These are phyloP conservation scores for Atethmia centrago DNA, from an alignment of 2,888 invertebrate species.

Conservation along the genomic window DNA sequence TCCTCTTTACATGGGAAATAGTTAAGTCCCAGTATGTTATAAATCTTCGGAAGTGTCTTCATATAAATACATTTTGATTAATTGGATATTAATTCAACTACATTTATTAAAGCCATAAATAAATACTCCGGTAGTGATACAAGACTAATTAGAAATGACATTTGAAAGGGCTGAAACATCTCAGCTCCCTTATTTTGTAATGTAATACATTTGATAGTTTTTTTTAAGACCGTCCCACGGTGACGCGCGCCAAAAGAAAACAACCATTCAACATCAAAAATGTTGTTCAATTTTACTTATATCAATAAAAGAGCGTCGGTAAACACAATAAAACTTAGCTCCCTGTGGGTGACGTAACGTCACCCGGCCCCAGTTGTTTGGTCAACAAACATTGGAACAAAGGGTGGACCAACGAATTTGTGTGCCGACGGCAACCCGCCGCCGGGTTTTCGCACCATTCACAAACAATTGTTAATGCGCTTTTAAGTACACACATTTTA, in stretches of 20 bases:
- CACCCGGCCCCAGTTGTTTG: slow-evolving; percentile 65
- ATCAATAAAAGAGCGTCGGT: slow-evolving; percentile 43
- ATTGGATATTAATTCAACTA: slow-evolving; percentile 14
- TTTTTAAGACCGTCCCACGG: not conserved
- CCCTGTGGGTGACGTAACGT: slow-evolving; percentile 63
- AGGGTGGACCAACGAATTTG: slow-evolving; percentile 63
- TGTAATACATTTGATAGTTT: not conserved
- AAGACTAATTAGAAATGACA: slow-evolving; percentile 6
- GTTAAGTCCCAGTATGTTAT: not conserved
- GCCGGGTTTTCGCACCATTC: slow-evolving; percentile 61
- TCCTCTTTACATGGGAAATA: not conserved
- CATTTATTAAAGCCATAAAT: slow-evolving; percentile 19
- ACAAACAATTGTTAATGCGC: slow-evolving; percentile 57
- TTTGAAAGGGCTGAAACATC: slow-evolving; percentile 1
- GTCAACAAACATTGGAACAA: slow-evolving; percentile 71
- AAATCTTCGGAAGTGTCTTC: not conserved
- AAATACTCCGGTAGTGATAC: not conserved
- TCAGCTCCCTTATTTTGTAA: slow-evolving; percentile 6
- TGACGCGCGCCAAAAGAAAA: slow-evolving; percentile 5
- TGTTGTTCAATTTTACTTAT: slow-evolving; percentile 38
- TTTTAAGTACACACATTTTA: slow-evolving; percentile 16
- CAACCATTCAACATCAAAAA: slow-evolving; percentile 7
- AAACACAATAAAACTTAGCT: slow-evolving; percentile 61
- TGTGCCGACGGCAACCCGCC: slow-evolving; percentile 51
- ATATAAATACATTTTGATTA: not conserved